Evolutionary conservation across 2,888 invertebrate genomes (phyloP).

Genomic region (Syrista parreyssii): DNA sequence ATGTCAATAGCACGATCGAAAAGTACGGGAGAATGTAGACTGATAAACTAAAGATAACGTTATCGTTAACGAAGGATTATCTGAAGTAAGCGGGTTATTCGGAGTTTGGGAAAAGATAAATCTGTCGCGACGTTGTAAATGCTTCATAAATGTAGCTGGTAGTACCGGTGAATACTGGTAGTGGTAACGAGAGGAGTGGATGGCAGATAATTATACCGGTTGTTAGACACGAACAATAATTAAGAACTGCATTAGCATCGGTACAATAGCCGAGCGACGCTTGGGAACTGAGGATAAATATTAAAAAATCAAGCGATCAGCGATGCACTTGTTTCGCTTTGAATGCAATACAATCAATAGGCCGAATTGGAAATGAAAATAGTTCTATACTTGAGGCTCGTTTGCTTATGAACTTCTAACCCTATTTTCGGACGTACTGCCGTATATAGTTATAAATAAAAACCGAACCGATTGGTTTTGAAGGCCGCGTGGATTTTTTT

Average conservation of each 20-base stretch:
- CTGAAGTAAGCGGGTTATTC: not conserved
- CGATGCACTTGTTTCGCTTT: too few relatives aligned
- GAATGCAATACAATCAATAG: too few relatives aligned
- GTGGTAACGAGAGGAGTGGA: too few relatives aligned
- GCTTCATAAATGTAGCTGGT: not conserved
- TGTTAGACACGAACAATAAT: constrained; percentile 27
- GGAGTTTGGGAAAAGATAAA: not conserved
- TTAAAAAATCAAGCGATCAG: too few relatives aligned
- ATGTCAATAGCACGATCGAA: not conserved
- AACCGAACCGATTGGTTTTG: not conserved
- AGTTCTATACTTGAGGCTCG: too few relatives aligned
- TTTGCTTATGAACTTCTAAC: too few relatives aligned
- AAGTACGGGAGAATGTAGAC: not conserved
- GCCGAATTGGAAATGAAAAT: too few relatives aligned
- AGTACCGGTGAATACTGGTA: not conserved
- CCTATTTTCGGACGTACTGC: too few relatives aligned
- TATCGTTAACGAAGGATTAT: not conserved
- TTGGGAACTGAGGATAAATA: not conserved
- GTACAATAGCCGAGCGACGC: not conserved
- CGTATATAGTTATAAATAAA: too few relatives aligned
- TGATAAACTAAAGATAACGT: not conserved
- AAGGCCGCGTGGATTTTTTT: not conserved
- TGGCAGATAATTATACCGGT: constrained; percentile 8
- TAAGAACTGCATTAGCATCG: constrained; percentile 24
- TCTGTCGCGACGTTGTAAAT: not conserved